Evolutionary conservation across 2,113 vertebrate species (phyloP).

Genomic region (Takifugu flavidus): DNA sequence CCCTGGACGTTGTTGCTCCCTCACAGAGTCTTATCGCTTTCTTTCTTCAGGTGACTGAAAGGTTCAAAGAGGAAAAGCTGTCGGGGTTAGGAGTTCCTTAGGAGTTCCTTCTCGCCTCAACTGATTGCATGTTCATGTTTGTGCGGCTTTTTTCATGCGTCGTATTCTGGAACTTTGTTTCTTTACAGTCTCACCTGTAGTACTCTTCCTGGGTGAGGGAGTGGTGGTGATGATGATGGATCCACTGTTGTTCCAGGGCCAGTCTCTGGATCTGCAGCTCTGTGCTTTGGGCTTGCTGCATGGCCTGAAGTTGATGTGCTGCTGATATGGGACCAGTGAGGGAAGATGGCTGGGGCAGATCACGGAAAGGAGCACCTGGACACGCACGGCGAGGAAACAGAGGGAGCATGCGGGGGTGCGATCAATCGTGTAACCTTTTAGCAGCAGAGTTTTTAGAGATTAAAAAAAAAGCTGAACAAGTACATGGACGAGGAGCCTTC

Average conservation of each 20-base stretch:
- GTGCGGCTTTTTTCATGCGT: not conserved
- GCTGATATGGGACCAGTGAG: slow-evolving; percentile 93
- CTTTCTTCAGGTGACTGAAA: slow-evolving; percentile 96
- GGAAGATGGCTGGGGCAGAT: slow-evolving; percentile 90
- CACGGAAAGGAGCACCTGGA: slow-evolving; percentile 91
- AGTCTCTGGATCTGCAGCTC: slow-evolving; percentile 98
- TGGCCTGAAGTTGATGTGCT: slow-evolving; percentile 97
- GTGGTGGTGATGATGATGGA: slow-evolving; percentile 95
- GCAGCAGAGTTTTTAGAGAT: slow-evolving; percentile 51
- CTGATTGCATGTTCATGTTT: not conserved
- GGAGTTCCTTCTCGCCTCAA: not conserved
- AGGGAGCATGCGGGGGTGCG: slow-evolving; percentile 3
- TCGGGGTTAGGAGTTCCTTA: slow-evolving; percentile 1
- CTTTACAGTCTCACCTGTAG: slow-evolving; percentile 52
- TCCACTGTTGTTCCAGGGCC: slow-evolving; percentile 95
- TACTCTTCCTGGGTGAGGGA: slow-evolving; percentile 96
- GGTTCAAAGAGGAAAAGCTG: slow-evolving; percentile 17
- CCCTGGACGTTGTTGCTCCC: slow-evolving; percentile 58
- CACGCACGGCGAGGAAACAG: slow-evolving; percentile 2
- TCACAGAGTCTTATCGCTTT: slow-evolving; percentile 98
- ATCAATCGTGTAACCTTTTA: slow-evolving; percentile 33
- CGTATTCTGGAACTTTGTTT: not conserved
- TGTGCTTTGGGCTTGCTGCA: slow-evolving; percentile 98
- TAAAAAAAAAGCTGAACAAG: slow-evolving; percentile 64
- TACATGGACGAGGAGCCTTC: slow-evolving; percentile 72